Percentiles rank a stretch among this genome's conserved stretches.
Evolutionary conservation across 2,888 invertebrate genomes (phyloP).

Genomic region (Pyrgus malvae): DNA sequence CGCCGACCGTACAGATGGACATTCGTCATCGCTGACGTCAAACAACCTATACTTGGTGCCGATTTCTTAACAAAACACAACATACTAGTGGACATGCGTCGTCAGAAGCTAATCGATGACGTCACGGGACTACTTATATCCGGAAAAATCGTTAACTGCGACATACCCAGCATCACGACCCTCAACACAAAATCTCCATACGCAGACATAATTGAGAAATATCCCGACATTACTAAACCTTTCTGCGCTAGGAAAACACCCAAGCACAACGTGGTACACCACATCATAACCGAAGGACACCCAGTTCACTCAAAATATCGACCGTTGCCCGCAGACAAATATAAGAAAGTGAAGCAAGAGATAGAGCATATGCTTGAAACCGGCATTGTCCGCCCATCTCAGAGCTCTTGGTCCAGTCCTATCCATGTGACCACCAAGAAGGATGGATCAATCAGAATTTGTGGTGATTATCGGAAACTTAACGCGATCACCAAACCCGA

Average conservation of each 20-base stretch:
- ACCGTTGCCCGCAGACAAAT: not conserved
- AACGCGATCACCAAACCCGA: no score
- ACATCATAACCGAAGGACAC: not conserved
- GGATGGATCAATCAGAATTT: conserved; percentile 8
- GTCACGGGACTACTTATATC: conserved; percentile 3
- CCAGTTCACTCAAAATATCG: not conserved
- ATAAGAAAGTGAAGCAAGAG: not conserved
- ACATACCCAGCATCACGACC: not conserved
- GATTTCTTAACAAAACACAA: conserved; percentile 29
- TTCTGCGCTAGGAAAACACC: not conserved
- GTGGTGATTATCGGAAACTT: not conserved
- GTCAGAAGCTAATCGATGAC: conserved; percentile 21
- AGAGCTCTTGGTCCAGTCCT: not conserved
- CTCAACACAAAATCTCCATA: not conserved
- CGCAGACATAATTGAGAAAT: not conserved
- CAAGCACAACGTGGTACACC: not conserved
- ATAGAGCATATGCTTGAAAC: not conserved
- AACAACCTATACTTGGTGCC: conserved; percentile 28
- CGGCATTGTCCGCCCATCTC: not conserved
- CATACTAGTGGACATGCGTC: conserved; percentile 25
- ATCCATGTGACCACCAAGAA: not conserved
- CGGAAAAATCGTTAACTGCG: not conserved
- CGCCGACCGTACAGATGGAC: conserved; percentile 26
- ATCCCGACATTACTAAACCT: not conserved
- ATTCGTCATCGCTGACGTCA: conserved; percentile 26